A percentile compares a stretch with the other conserved stretches of the same genome.
phyloP scores from a whole-genome alignment of 2,113 vertebrate species.

The Todiramphus saurophagus region DNA sequence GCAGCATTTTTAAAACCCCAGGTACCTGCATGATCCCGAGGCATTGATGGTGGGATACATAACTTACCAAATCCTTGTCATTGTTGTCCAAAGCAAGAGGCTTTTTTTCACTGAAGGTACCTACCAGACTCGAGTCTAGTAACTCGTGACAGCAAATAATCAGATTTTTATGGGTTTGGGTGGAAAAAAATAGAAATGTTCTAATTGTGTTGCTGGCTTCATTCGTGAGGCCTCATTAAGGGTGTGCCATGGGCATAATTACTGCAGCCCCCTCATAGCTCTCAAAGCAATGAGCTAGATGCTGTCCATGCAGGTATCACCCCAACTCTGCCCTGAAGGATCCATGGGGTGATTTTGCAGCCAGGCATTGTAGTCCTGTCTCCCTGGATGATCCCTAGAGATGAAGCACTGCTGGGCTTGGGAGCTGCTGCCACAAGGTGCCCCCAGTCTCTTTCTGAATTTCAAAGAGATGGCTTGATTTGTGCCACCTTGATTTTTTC shows the following conservation, averaged over 20 bases:
- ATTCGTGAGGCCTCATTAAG: neutral
- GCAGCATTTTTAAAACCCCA: neutral
- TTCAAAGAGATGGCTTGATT: neutral
- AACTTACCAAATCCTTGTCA: neutral
- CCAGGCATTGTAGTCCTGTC: neutral
- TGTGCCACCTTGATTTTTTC: neutral
- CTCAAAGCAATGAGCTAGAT: neutral
- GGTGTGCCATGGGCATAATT: fast-evolving
- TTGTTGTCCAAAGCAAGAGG: neutral
- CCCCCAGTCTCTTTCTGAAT: neutral
- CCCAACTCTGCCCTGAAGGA: neutral
- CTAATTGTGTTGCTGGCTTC: neutral
- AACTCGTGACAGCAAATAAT: neutral
- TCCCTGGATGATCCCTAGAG: neutral
- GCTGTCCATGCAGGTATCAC: neutral
- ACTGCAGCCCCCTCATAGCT: neutral
- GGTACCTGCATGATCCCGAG: neutral
- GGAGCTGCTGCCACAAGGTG: neutral
- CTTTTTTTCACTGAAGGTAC: neutral
- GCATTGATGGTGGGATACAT: neutral
- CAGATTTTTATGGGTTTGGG: neutral
- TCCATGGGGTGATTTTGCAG: neutral
- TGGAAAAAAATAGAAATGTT: neutral
- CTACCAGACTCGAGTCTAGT: neutral
- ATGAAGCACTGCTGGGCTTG: neutral